phyloP scores from a whole-genome alignment of 2,888 invertebrate species.

The Crossocerus cetratus region DNA sequence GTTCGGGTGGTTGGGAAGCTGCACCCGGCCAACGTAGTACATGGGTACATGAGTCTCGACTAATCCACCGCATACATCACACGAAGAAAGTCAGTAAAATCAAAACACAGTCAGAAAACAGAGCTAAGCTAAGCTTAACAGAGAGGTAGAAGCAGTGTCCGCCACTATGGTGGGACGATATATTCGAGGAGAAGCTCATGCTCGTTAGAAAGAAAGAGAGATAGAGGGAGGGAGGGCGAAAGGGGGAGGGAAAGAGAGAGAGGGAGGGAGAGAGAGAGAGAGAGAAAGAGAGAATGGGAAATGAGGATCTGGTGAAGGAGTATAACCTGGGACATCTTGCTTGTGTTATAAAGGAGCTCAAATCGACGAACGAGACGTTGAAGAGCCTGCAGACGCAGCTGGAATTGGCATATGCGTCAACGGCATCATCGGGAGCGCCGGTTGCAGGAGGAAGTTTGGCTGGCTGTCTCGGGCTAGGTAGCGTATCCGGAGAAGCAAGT shows the following conservation, averaged over 20 bases:
- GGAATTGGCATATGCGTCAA: slow-evolving; percentile 84
- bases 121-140: slow-evolving; percentile 2
- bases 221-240: neutral
- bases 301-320: slow-evolving; percentile 46
- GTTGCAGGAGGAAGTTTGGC: slow-evolving; percentile 66
- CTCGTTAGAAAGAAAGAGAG: neutral
- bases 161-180: no score
- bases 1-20: slow-evolving; percentile 55
- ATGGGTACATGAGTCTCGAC: slow-evolving; percentile 50
- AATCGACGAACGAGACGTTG: slow-evolving; percentile 90
- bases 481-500: slow-evolving; percentile 55
- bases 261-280: neutral
- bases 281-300: slow-evolving; percentile 38
- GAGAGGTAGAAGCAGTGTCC: neutral
- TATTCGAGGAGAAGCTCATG: slow-evolving; percentile 5
- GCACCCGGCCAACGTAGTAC: slow-evolving; percentile 44
- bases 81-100: slow-evolving; percentile 41
- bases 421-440: slow-evolving; percentile 77
- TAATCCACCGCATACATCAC: slow-evolving; percentile 52
- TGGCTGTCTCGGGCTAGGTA: slow-evolving; percentile 57
- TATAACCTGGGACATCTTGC: slow-evolving; percentile 68
- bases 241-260: neutral
- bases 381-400: slow-evolving; percentile 88
- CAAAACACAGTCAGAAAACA: slow-evolving; percentile 23
- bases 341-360: slow-evolving; percentile 84